Conservation (phyloP, 2,888 invertebrate genomes). For the Dendrolimus houi region DNA sequence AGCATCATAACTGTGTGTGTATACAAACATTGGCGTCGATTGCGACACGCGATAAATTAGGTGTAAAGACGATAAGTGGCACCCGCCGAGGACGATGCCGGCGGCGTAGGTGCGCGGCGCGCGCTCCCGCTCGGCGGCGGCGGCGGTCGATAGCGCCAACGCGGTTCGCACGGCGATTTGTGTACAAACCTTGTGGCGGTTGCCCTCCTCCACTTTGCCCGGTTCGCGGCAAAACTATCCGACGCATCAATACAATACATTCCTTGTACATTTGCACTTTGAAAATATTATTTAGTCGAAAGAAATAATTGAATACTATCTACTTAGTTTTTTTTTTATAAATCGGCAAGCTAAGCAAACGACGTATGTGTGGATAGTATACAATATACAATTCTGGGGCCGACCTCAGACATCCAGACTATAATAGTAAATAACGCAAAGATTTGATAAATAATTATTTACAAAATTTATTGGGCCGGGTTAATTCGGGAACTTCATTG, state of each 20-base stretch:
- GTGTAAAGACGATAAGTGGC: constrained; percentile 69
- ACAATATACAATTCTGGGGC: neutral
- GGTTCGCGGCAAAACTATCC: neutral
- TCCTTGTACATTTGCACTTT: constrained; percentile 1
- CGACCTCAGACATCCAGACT: neutral
- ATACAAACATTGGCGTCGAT: constrained; percentile 47
- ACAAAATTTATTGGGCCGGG: too few relatives aligned
- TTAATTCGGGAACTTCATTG: too few relatives aligned
- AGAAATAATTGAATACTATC: neutral
- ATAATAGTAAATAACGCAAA: too few relatives aligned
- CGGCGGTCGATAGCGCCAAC: constrained; percentile 24
- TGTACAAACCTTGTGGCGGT: constrained; percentile 22
- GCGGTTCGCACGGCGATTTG: constrained; percentile 35
- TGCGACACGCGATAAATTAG: constrained; percentile 66
- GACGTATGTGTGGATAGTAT: neutral
- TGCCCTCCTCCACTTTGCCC: constrained; percentile 9
- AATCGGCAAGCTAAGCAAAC: neutral
- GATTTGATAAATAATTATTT: too few relatives aligned
- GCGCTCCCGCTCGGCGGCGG: constrained; percentile 26
- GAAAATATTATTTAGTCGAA: neutral
- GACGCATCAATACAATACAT: constrained; percentile 15
- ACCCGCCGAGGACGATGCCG: neutral
- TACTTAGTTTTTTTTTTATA: neutral
- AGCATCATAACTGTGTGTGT: constrained; percentile 30
- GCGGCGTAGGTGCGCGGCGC: constrained; percentile 33